A percentile compares a stretch with the other conserved stretches of the same genome.
Evolutionary conservation across 2,113 vertebrate genomes (phyloP).

Genomic region (Calypte anna): DNA sequence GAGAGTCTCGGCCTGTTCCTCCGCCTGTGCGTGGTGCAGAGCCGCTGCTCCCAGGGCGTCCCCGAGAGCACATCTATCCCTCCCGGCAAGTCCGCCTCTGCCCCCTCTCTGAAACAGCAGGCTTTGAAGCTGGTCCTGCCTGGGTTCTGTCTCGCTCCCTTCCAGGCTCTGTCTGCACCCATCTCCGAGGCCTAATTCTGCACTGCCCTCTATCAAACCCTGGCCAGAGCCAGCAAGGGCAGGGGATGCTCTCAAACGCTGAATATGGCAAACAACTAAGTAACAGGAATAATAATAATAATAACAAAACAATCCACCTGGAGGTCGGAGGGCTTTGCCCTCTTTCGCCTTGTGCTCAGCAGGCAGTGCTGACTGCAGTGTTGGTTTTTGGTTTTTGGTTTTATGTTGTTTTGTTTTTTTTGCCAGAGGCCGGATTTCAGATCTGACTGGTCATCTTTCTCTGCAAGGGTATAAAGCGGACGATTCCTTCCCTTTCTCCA

Average conservation of each 20-base stretch:
- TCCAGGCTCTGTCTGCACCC: not conserved
- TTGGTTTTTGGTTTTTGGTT: no score
- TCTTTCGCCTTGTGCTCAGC: not conserved
- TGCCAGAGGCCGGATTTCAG: not conserved
- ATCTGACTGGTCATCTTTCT: not conserved
- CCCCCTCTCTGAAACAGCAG: not conserved
- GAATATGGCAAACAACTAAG: not conserved
- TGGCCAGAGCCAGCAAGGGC: not conserved
- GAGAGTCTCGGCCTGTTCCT: not conserved
- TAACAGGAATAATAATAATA: not conserved
- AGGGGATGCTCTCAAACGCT: not conserved
- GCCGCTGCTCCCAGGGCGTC: not conserved
- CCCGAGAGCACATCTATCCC: accelerated
- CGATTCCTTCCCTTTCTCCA: not conserved
- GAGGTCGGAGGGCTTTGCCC: not conserved
- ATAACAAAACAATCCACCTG: not conserved
- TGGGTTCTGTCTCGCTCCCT: not conserved
- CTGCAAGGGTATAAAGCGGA: not conserved
- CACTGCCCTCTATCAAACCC: not conserved
- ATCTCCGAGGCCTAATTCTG: not conserved
- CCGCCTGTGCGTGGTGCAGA: not conserved
- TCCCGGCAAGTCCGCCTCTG: not conserved
- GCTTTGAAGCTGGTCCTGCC: not conserved
- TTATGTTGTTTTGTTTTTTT: not conserved
- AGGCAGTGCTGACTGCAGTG: not conserved